These are phyloP conservation scores for Drosophila novamexicana DNA, from an alignment of 1,140 invertebrate species.

Conservation along the genomic window DNA sequence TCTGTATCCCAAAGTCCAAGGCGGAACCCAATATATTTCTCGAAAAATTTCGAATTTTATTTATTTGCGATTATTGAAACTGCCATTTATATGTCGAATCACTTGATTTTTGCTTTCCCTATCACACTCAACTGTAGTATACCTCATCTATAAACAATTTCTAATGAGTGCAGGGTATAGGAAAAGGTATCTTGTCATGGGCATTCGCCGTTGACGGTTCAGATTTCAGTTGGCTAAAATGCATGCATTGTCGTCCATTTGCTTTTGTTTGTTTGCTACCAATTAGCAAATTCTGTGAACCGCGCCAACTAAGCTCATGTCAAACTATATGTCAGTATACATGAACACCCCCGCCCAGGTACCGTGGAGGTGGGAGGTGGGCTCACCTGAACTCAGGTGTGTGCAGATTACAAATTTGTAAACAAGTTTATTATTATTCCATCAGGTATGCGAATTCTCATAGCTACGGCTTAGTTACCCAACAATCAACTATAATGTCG, in stretches of 20 bases:
- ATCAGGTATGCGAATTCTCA: background rate
- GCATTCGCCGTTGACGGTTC: constrained; percentile 34
- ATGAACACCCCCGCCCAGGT: background rate
- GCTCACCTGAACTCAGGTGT: too few relatives aligned
- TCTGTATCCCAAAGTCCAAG: too few relatives aligned
- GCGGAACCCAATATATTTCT: too few relatives aligned
- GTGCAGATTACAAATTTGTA: background rate
- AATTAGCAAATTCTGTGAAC: constrained; percentile 61
- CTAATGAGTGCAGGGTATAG: background rate
- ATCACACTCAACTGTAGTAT: too few relatives aligned
- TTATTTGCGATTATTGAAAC: too few relatives aligned
- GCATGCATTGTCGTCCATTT: constrained; percentile 18
- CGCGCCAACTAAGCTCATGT: constrained; percentile 60
- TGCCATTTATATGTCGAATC: too few relatives aligned
- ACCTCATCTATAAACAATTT: background rate
- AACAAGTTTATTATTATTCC: background rate
- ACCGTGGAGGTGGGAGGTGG: constrained; percentile 1
- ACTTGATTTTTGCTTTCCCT: too few relatives aligned
- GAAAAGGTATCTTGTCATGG: constrained; percentile 2
- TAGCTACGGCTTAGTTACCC: too few relatives aligned
- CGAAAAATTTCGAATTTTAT: too few relatives aligned
- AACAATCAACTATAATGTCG: background rate
- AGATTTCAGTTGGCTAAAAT: constrained; percentile 46
- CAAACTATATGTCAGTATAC: constrained; percentile 36
- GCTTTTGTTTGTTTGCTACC: constrained; percentile 43